Evolutionary conservation across 2,888 invertebrate genomes (phyloP), one percentile per base, ranked within the genome.

Genomic region (Hydropsyche betteni): DNA sequence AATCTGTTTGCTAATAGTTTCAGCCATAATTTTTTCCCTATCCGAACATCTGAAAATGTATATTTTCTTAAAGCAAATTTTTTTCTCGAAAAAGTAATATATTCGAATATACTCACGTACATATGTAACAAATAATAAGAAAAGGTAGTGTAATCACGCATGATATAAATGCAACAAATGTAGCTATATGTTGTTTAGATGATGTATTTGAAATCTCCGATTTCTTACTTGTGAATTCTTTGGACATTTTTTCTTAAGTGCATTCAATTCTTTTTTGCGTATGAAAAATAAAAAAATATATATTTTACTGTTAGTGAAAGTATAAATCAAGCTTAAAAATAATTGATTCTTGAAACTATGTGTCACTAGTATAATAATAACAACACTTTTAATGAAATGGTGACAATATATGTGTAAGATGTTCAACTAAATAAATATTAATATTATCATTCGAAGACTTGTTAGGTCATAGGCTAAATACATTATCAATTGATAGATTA

Each of bases 1-100:
- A 89, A 90, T 78, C 88, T 85, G 80, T 88, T 88, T 14, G 89
- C 88, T 24, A 91, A 82, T 50, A 90, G 80, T 80, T 87, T 88
- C 80, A 90, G 85, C 86, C 89, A 89, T 72, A 89, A 80, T 79
- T 88, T 87, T 80, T 88, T 89, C 81, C 86, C 85, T 55, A 88
- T 82, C 79, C 88, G 85, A 0, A 90, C 89, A 81, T 87, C 90
- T 90, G 84, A 8, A 74, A 55, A 52, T 52, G 14, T 52, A 7
- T 36, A 12, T 61, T 5, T 51, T 74, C 44, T 36, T 55, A 51
- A 44, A 75, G n/a, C 53, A 38, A 74, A 14, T 52, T 10, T 10
- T 71, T 14, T n/a, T 5, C 34, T 75, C 34, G 69, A 14, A 73
- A 70, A 36, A 53, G 14, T 51, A 36, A n/a, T 10, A 8, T 38